Evolutionary conservation across 2,888 invertebrate species (phyloP).

Genomic region (Noctua janthe): DNA sequence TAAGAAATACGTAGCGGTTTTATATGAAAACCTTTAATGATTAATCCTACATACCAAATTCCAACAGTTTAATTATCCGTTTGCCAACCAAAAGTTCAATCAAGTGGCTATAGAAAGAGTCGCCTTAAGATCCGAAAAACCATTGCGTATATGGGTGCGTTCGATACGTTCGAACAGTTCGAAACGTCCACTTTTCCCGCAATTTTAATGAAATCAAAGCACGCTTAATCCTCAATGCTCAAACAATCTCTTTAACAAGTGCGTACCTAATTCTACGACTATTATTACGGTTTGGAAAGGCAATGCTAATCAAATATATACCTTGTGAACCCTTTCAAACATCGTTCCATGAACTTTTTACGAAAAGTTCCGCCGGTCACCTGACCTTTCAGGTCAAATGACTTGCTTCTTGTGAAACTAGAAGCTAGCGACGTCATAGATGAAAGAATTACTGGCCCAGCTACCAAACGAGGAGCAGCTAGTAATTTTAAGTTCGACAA

Average conservation of each 20-base stretch:
- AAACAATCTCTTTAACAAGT: neutral
- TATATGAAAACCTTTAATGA: neutral
- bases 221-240: neutral
- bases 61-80: neutral
- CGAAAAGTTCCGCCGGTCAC: neutral
- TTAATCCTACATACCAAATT: neutral
- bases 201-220: neutral
- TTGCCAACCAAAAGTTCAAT: neutral
- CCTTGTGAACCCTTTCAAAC: too few relatives aligned
- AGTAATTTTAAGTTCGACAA: conserved; percentile 24
- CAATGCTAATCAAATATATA: neutral
- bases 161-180: too few relatives aligned
- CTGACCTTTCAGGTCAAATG: conserved; percentile 3
- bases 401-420: conserved; percentile 24
- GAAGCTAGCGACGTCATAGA: conserved; percentile 12
- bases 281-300: neutral
- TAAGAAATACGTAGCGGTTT: neutral
- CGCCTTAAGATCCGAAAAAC: too few relatives aligned
- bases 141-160: too few relatives aligned
- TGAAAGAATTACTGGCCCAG: conserved; percentile 4
- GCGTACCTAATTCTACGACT: neutral
- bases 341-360: neutral
- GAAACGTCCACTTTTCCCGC: too few relatives aligned
- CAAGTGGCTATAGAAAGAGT: neutral
- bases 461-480: conserved; percentile 7